Evolutionary conservation across 2,113 vertebrate species (phyloP), one percentile per base, ranked within the genome.

Genomic region (Syngnathus typhle): DNA sequence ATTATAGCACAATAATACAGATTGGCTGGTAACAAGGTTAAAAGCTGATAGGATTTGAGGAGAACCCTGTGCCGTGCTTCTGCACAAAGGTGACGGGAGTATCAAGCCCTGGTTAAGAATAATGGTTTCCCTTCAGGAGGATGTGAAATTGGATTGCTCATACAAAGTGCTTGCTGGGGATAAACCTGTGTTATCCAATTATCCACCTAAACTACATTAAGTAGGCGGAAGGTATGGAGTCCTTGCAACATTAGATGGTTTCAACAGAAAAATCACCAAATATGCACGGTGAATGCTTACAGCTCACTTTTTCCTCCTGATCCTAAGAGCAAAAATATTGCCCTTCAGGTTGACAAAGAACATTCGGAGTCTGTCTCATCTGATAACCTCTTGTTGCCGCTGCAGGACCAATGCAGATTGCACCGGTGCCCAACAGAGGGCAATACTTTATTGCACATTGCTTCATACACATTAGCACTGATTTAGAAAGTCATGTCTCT

Each of bases 121-220:
- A 92, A 92, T 92, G 89, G 88, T 79, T 91, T 90, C 84, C 89
- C 90, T 88, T 91, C 87, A 89, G 88, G 84, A 89, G 87, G 88
- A 92, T 91, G 89, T 89, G 91, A 91, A 91, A 92, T 91, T 92
- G 89, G 91, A 92, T 92, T 91, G 89, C 89, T 91, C 86, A 91
- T 90, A 92, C 88, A 92, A 91, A 91, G 87, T 90, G 90, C 91
- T 90, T 88, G 88, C 90, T 73, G 88, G 88, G 88, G 89, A 92
- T 91, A 92, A 92, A 91, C 89, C 89, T 87, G 84, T 91, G 89
- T 92, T 92, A 92, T 92, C 91, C 90, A 92, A 91, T 92, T 92
- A 91, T 85, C 87, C 83, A 83, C 82, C 86, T 85, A 89, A 92
- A 92, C 88, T 89, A 89, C 85, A 90, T 92, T 89, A 88, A 87